Evolutionary conservation across 2,888 invertebrate species (phyloP), one percentile per base, ranked within the genome.

Genomic region (Globia sparganii): DNA sequence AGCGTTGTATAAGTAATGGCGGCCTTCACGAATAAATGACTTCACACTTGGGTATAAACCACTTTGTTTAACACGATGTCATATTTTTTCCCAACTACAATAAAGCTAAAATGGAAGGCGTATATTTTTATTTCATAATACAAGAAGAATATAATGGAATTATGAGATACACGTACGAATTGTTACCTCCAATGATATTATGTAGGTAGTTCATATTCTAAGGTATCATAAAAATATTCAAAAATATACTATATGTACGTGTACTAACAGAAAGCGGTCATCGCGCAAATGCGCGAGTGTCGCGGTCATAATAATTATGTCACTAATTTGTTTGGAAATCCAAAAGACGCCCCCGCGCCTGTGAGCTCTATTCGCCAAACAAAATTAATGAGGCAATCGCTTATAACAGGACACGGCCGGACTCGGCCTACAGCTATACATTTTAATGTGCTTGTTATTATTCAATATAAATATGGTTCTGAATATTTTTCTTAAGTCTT

Each of bases 41-140:
- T 70, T 59, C 46, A 64, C 70, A 78, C 78, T 65, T 58, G 2
- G 31, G n/a, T 28, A 83, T 78, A 83, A 83, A 78, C 73, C 78
- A 70, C 84, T 81, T 67, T 83, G 31, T 43, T 40, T 64, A 67
- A 59, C 79, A 67, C 73, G 58, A 31, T 61, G 64, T 59, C 61
- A 66, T 71, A 58, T 77, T 67, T 79, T 59, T 66, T 56, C 11
- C 28, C 43, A 67, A 43, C 62, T 49, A 70, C 25, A 70, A 40
- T 77, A 62, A 71, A 83, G 56, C 18, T 28, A 62, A n/a, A 65
- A 78, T 62, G 56, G 11, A n/a, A 72, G 67, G 28, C 61, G 46
- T 72, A 66, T 61, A 40, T 66, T 70, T 78, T 78, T 83, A 59
- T 67, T 31, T 53, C 66, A 66, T 31, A 77, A 67, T 53, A 71